Evolutionary conservation across 64 coral and sea anemone genomes (phyloP).

Genomic region (Cladopsammia gracilis): DNA sequence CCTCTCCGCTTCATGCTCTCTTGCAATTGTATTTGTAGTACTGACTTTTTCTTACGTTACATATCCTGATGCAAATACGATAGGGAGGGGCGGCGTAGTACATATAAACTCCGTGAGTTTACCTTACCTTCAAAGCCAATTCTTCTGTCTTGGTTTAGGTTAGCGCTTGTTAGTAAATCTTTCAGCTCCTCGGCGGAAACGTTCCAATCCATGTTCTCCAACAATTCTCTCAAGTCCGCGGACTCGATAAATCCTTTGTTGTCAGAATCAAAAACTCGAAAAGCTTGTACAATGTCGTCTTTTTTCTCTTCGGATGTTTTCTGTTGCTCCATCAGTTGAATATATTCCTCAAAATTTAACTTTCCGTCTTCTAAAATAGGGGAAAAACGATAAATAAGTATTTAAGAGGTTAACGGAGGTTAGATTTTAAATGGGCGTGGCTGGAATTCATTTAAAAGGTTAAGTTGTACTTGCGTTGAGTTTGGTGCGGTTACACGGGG

Average conservation of each 20-base stretch:
- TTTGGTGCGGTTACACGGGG: no score
- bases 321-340: slow-evolving; percentile 87
- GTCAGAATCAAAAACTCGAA: slow-evolving; percentile 87
- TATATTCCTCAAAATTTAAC: slow-evolving; percentile 77
- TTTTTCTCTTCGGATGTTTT: slow-evolving; percentile 84
- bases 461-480: no score
- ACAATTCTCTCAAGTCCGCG: slow-evolving; percentile 66
- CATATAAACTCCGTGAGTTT: no score
- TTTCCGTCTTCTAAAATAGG: slow-evolving; percentile 71
- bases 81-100: no score
- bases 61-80: no score
- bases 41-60: no score
- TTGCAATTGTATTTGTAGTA: no score
- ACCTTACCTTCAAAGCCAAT: slow-evolving; percentile 67
- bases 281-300: slow-evolving; percentile 86
- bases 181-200: slow-evolving; percentile 63
- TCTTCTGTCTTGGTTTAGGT: slow-evolving; percentile 64
- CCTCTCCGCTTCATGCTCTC: no score
- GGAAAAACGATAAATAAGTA: neutral
- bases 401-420: no score
- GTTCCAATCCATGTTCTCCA: slow-evolving; percentile 83
- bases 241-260: slow-evolving; percentile 84
- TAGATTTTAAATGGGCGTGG: no score
- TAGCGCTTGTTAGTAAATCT: slow-evolving; percentile 64
- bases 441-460: no score